A percentile compares a stretch with the other conserved stretches of the same genome.
phyloP scores from a whole-genome alignment of 2,888 invertebrate genomes.

The Hecatera dysodea region DNA sequence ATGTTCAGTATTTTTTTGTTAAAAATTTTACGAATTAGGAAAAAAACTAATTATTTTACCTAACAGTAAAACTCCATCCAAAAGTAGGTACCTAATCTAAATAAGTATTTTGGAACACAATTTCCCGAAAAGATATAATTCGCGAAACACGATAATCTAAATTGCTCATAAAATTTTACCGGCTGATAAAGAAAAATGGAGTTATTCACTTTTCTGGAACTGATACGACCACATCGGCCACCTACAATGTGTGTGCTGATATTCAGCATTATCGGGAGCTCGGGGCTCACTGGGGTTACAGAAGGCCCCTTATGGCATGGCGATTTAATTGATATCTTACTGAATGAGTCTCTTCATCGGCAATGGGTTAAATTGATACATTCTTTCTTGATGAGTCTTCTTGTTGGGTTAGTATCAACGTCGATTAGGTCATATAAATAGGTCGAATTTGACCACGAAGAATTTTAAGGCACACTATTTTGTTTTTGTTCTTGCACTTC shows the following conservation, averaged over 20 bases:
- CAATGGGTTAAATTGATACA: conserved; percentile 64
- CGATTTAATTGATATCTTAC: conserved; percentile 55
- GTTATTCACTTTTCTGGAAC: conserved; percentile 54
- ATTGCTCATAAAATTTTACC: conserved; percentile 47
- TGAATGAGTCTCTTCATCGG: conserved; percentile 40
- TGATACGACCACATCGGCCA: conserved; percentile 43
- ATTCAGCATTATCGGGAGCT: conserved; percentile 45
- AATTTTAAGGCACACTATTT: neutral
- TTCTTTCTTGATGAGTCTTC: conserved; percentile 60
- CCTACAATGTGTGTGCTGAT: conserved; percentile 46
- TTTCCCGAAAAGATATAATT: conserved; percentile 33
- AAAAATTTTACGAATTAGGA: no score
- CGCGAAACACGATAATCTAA: conserved; percentile 43
- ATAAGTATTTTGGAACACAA: conserved; percentile 12
- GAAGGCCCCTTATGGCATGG: conserved; percentile 41
- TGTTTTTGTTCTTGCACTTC: no score
- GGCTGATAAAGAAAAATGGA: conserved; percentile 45
- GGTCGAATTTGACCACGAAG: neutral
- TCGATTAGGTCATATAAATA: conserved; percentile 39
- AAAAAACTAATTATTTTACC: neutral
- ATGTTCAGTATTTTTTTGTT: no score
- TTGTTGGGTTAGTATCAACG: conserved; percentile 37
- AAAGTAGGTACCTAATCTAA: neutral
- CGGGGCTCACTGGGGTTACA: conserved; percentile 24
- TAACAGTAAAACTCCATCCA: neutral